Evolutionary conservation across 2,113 vertebrate genomes (phyloP).

Genomic region (Carassius auratus): DNA sequence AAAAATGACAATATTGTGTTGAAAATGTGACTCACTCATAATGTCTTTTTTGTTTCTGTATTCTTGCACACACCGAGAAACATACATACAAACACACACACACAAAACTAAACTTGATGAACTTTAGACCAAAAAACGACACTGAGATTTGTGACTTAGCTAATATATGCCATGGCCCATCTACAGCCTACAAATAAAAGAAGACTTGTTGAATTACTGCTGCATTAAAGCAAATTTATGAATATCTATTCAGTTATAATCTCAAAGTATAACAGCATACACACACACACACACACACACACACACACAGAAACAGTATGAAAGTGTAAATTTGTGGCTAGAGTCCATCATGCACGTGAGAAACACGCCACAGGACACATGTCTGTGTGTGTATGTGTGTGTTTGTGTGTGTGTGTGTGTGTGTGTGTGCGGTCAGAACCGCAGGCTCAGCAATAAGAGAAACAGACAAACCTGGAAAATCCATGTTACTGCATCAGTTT

Average conservation of each 20-base stretch:
- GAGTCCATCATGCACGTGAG: constrained; percentile 4
- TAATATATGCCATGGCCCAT: too few species aligned
- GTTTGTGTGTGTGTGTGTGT: background rate
- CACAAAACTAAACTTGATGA: too few species aligned
- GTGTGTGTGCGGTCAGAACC: background rate
- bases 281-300: constrained; percentile 4
- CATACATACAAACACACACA: too few species aligned
- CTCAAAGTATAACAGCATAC: background rate
- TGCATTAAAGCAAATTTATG: background rate
- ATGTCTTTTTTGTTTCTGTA: too few species aligned
- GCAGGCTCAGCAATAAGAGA: constrained; percentile 8
- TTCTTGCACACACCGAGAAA: too few species aligned
- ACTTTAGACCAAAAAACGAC: too few species aligned
- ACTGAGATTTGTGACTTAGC: too few species aligned
- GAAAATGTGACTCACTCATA: too few species aligned
- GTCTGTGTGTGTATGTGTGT: background rate
- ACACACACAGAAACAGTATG: constrained; percentile 1
- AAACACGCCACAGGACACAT: background rate
- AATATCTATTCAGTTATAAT: background rate
- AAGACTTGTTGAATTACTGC: too few species aligned
- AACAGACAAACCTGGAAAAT: constrained; percentile 29
- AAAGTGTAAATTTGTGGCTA: constrained; percentile 39
- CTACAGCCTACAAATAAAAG: too few species aligned
- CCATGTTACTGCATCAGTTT: background rate
- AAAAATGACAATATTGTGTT: too few species aligned